Percentiles rank a stretch among this genome's conserved stretches.
Evolutionary conservation across 2,113 vertebrate genomes (phyloP).

Genomic region (Butorides virescens): DNA sequence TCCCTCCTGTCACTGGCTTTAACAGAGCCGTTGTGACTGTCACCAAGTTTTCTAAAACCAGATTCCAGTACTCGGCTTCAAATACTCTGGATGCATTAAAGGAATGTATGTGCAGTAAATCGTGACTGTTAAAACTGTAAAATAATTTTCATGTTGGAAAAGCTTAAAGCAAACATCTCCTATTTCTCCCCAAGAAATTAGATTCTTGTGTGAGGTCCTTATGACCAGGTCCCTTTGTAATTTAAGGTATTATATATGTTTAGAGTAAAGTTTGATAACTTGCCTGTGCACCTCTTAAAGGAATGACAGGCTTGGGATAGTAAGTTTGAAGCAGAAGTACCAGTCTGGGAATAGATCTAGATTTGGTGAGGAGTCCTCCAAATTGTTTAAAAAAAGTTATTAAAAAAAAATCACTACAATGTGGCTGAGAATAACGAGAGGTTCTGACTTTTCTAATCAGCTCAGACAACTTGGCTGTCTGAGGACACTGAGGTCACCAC

Average conservation of each 20-base stretch:
- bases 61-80: neutral
- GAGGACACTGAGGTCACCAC: neutral
- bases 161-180: neutral
- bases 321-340: neutral
- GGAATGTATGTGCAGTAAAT: neutral
- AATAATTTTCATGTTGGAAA: rapidly evolving
- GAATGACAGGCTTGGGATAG: neutral
- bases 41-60: neutral
- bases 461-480: neutral
- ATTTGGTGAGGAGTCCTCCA: neutral
- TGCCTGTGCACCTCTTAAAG: neutral
- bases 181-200: neutral
- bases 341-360: neutral
- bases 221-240: neutral
- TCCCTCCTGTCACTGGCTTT: neutral
- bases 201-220: neutral
- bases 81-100: neutral
- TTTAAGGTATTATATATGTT: neutral
- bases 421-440: neutral
- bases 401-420: neutral
- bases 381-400: neutral
- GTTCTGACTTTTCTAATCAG: neutral
- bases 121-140: neutral
- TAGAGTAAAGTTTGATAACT: neutral
- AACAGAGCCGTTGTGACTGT: neutral